A percentile compares a stretch with the other conserved stretches of the same genome.
phyloP scores from a whole-genome alignment of 2,113 vertebrate species.

The Gallinago paraguaiae region DNA sequence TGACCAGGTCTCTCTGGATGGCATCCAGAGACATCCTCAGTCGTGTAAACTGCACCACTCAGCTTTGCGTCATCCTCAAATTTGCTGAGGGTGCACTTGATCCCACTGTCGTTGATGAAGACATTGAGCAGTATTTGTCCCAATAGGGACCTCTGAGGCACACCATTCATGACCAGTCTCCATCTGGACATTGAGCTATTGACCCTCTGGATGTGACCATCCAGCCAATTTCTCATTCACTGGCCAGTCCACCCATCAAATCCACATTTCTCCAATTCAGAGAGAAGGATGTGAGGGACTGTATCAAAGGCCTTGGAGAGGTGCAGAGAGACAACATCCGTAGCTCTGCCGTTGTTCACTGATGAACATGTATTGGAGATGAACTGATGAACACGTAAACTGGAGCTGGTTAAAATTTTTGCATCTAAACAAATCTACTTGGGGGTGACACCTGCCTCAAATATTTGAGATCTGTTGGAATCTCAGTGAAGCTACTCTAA shows the following conservation, averaged over 20 bases:
- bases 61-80: neutral
- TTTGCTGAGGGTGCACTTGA: neutral
- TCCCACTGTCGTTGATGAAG: neutral
- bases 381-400: neutral
- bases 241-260: neutral
- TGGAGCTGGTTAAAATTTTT: neutral
- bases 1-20: neutral
- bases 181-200: neutral
- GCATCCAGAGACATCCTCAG: neutral
- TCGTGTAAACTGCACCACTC: neutral
- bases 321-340: neutral
- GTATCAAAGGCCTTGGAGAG: neutral
- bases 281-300: neutral
- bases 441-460: neutral
- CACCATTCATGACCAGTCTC: neutral
- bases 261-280: neutral
- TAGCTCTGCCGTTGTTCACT: neutral
- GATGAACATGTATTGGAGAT: too few relatives aligned
- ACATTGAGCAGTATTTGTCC: neutral
- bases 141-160: neutral
- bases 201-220: neutral
- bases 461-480: neutral
- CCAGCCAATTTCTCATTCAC: neutral
- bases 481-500: neutral
- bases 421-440: neutral